Base-by-base conservation (phyloP, 2,113 vertebrate genomes). In the Oncorhynchus mykiss region DNA sequence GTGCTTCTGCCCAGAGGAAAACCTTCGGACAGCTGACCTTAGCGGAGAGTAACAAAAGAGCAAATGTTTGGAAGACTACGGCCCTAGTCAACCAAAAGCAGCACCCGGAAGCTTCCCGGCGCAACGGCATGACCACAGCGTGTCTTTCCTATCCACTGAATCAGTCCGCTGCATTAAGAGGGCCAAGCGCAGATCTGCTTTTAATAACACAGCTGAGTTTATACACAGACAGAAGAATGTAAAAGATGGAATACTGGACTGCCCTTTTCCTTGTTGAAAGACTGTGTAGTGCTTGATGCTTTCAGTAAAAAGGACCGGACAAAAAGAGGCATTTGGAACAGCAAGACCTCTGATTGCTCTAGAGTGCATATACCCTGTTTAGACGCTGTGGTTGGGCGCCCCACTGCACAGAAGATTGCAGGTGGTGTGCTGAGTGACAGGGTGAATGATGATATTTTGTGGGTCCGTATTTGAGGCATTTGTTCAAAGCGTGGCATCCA, bases 1-100 rank as follows among this genome's bases (percentile, higher is more conserved):
- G 62, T 82, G 78, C 85, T 86, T 82, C 70, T 84, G 80, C 82
- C 85, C 85, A 73, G 78, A 90, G 8, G 87, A 54, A 13, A 18
- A 54, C 51, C 51, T 0, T 4, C 4, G 51, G 5, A 54, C 16
- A 14, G 16, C 51, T 54, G 18, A 18, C 51, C 51, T 54, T 54
- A 5, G 12, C 4, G 16, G 39, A 54, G 4, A 54, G 51, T 5
- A 18, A 54, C 16, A 54, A 5, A 18, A 13, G 12, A 16, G 49
- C 2, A 14, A 54, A 54, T 18, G 51, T 54, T 54, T 18, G 51
- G 51, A 54, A 54, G 12, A 54, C 51, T 54, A 54, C 3, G 16
- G 51, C 5, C 84, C 75, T 7, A 27, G 11, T 3, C 22, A 49
- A 22, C 27, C 62, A 4, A 65, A 12, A 65, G 24, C 39, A 45